Evolutionary conservation across 2,888 invertebrate species (phyloP).

Genomic region (Muschampia plurimacula): DNA sequence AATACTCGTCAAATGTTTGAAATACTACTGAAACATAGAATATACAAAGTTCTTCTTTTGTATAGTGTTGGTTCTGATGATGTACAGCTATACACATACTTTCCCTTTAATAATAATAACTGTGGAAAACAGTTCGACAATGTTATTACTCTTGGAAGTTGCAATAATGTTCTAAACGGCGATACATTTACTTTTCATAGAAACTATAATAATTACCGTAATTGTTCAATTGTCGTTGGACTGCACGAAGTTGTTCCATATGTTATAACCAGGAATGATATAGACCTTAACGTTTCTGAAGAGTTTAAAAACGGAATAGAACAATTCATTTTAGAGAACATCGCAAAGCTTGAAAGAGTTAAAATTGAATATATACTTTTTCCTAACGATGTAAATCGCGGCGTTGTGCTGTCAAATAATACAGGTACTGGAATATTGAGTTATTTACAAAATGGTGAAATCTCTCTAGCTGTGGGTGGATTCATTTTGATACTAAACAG

Average conservation of each 20-base stretch:
- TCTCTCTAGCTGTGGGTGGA: slow-evolving; percentile 61
- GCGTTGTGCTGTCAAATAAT: slow-evolving; percentile 58
- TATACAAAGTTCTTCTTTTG: slow-evolving; percentile 20
- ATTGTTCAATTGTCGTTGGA: slow-evolving; percentile 58
- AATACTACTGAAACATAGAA: slow-evolving; percentile 21
- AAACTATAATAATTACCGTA: slow-evolving; percentile 37
- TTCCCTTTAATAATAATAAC: slow-evolving; percentile 40
- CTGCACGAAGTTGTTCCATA: slow-evolving; percentile 56
- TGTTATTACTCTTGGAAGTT: slow-evolving; percentile 31
- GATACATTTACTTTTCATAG: background rate
- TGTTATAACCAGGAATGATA: slow-evolving; percentile 51
- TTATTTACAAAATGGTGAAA: slow-evolving; percentile 52
- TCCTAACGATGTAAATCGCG: slow-evolving; percentile 46
- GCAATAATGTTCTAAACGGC: slow-evolving; percentile 23
- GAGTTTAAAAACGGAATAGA: slow-evolving; percentile 54
- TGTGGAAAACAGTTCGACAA: slow-evolving; percentile 42
- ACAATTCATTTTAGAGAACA: slow-evolving; percentile 59
- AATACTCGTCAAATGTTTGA: slow-evolving; percentile 19
- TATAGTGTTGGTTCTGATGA: background rate
- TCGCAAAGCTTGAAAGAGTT: slow-evolving; percentile 53
- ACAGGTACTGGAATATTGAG: slow-evolving; percentile 59
- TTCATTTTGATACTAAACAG: slow-evolving; percentile 59
- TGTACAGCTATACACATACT: slow-evolving; percentile 39
- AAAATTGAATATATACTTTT: slow-evolving; percentile 51
- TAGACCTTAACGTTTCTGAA: slow-evolving; percentile 49